A percentile compares a stretch with the other conserved stretches of the same genome.
Conservation (phyloP, 2,888 invertebrate species). For the Ennomos fuscantarius region DNA sequence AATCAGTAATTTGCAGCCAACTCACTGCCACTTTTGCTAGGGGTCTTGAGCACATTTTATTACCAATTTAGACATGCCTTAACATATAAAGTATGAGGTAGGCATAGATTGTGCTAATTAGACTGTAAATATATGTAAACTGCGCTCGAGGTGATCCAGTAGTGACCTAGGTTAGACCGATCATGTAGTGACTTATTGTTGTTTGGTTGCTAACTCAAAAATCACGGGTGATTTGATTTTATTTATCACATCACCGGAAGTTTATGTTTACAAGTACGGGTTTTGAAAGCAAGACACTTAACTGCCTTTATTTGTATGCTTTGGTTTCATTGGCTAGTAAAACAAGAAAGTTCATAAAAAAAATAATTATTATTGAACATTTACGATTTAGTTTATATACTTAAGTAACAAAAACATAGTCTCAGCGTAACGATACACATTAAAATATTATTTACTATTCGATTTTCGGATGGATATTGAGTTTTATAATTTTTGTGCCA, state of each 20-base stretch:
- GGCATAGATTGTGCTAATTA: constrained; percentile 52
- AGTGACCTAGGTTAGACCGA: constrained; percentile 56
- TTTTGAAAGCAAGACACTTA: too few species aligned
- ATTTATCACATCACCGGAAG: neutral
- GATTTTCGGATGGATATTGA: too few species aligned
- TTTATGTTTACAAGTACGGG: too few species aligned
- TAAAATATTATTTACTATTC: too few species aligned
- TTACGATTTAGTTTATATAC: constrained; percentile 6
- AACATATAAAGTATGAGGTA: too few species aligned
- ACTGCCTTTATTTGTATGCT: too few species aligned
- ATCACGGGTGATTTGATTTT: constrained; percentile 6
- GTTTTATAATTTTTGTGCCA: too few species aligned
- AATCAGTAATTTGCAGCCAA: too few species aligned
- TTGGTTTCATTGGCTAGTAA: too few species aligned
- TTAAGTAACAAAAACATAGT: neutral
- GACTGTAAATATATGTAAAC: constrained; percentile 50
- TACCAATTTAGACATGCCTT: too few species aligned
- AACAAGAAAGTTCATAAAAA: constrained; percentile 13
- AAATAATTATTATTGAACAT: constrained; percentile 4
- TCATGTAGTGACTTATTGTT: constrained; percentile 41
- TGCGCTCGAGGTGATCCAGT: constrained; percentile 62
- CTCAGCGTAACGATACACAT: neutral
- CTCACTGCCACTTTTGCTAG: too few species aligned
- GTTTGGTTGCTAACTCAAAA: constrained; percentile 29
- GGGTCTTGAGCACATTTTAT: too few species aligned